phyloP scores from a whole-genome alignment of 2,113 vertebrate species.

The Mionectes macconnelli region DNA sequence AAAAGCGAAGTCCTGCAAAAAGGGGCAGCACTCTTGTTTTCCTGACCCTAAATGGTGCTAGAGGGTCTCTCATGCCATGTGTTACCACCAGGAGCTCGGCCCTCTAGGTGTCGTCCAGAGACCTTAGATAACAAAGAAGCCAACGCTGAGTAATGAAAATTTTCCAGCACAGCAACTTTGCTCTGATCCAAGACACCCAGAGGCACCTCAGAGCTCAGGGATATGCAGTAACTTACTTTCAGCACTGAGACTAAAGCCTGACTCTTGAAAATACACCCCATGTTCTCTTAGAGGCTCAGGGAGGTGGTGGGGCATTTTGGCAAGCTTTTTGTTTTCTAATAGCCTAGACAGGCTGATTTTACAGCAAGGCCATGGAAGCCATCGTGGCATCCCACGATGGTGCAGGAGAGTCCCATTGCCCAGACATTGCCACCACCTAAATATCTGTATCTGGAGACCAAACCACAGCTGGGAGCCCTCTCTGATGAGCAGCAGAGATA shows the following conservation, averaged over 20 bases:
- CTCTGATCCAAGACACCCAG: not conserved
- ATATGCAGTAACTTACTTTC: not conserved
- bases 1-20: not conserved
- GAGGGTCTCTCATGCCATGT: not conserved
- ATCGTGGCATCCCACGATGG: not conserved
- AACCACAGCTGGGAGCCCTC: not conserved
- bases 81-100: not conserved
- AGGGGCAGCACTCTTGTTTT: not conserved
- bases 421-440: not conserved
- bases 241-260: not conserved
- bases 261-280: not conserved
- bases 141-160: accelerated
- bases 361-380: not conserved
- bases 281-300: not conserved
- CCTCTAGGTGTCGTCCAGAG: not conserved
- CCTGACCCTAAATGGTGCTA: not conserved
- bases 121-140: not conserved
- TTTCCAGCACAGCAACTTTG: not conserved
- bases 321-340: not conserved
- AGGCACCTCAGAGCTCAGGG: not conserved
- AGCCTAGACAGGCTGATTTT: not conserved
- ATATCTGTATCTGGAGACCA: not conserved
- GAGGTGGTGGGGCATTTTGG: not conserved
- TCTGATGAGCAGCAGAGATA: not conserved
- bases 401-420: not conserved